A percentile compares a stretch with the other conserved stretches of the same genome.
These are phyloP conservation scores for Tineola bisselliella DNA, from an alignment of 2,888 invertebrate genomes.

Conservation along the genomic window DNA sequence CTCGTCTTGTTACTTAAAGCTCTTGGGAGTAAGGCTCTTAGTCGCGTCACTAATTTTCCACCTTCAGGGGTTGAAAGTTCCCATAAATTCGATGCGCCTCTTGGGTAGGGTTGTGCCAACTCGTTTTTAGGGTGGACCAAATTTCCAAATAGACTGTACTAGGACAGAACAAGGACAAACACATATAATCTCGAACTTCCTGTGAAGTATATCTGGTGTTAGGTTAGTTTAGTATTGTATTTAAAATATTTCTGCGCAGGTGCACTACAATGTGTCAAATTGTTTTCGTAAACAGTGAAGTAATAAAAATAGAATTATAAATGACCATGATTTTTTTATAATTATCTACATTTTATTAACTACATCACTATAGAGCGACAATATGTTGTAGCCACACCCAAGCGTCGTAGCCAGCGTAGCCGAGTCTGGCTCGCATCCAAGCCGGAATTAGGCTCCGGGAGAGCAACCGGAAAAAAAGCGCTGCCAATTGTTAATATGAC, in stretches of 20 bases:
- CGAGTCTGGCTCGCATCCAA: constrained; percentile 22
- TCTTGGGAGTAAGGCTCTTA: constrained; percentile 6
- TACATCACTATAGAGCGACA: constrained; percentile 4
- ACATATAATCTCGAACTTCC: no score
- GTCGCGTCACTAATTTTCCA: constrained; percentile 12
- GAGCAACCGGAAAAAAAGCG: constrained; percentile 19
- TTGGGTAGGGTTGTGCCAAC: neutral
- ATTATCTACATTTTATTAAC: no score
- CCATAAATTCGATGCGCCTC: constrained; percentile 8
- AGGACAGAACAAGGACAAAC: no score
- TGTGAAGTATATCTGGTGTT: no score
- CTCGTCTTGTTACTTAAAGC: constrained; percentile 1
- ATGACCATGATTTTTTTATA: no score
- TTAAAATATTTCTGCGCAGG: no score
- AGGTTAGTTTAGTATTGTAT: no score
- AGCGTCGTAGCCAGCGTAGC: neutral
- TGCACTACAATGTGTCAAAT: no score
- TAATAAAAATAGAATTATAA: no score
- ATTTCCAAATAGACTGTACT: no score
- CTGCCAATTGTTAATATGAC: constrained; percentile 21
- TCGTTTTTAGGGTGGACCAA: no score
- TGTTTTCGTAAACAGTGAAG: no score
- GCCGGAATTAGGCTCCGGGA: constrained; percentile 21
- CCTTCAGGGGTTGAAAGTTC: constrained; percentile 11
- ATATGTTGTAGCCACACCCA: constrained; percentile 2